phyloP scores from a whole-genome alignment of 2,888 invertebrate genomes.

The Creontiades dilutus region DNA sequence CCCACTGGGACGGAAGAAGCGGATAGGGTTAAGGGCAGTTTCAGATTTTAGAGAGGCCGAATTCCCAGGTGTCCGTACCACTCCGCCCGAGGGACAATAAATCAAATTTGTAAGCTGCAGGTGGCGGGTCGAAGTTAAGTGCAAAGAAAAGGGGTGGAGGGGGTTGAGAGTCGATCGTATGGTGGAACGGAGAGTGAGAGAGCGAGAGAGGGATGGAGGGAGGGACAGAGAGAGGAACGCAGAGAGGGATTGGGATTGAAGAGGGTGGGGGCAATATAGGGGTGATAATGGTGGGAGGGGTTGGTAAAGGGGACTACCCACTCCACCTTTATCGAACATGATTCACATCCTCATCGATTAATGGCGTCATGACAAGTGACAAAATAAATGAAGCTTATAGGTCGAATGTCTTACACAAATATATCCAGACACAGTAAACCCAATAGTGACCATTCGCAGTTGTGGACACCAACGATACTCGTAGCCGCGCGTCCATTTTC shows the following conservation, averaged over 20 bases:
- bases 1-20: neutral
- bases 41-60: constrained; percentile 50
- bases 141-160: constrained; percentile 43
- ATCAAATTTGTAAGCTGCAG: constrained; percentile 61
- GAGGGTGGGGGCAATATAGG: neutral
- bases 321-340: constrained; percentile 46
- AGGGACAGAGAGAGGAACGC: neutral
- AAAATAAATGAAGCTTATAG: neutral
- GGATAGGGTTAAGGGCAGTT: constrained; percentile 45
- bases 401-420: neutral
- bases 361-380: neutral
- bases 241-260: too few species aligned
- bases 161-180: neutral
- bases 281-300: neutral
- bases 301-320: neutral
- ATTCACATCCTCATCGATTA: constrained; percentile 44
- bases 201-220: neutral
- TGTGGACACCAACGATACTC: too few species aligned
- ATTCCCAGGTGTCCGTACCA: constrained; percentile 58
- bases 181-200: constrained; percentile 8
- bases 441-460: too few species aligned
- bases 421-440: too few species aligned
- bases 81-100: constrained; percentile 48
- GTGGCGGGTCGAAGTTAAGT: constrained; percentile 56
- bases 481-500: too few species aligned